These are phyloP conservation scores for Linurgus olivaceus DNA, from an alignment of 2,797 vertebrate species.

Conservation along the genomic window DNA sequence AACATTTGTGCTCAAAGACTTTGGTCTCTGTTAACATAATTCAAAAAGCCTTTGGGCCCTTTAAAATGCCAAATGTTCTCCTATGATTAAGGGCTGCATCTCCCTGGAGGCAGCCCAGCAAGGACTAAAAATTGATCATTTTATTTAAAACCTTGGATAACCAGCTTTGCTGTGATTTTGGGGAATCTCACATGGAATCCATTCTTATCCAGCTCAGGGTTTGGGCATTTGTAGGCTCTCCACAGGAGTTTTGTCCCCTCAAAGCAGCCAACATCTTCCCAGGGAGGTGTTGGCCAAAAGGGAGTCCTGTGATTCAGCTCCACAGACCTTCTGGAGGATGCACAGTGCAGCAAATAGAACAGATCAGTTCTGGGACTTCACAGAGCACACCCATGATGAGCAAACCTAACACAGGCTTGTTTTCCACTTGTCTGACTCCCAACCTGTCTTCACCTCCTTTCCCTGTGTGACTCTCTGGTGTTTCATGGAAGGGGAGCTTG, in stretches of 20 bases:
- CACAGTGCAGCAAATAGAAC: fast-evolving
- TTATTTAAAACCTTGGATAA: background rate
- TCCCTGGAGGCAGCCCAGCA: background rate
- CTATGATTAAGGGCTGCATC: background rate
- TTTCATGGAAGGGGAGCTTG: background rate
- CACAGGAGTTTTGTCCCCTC: background rate
- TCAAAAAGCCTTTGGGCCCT: background rate
- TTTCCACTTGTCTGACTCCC: background rate
- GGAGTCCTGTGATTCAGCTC: background rate
- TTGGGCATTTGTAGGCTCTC: background rate
- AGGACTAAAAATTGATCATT: background rate
- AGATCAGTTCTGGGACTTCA: background rate
- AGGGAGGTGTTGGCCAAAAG: background rate
- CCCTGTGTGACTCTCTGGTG: background rate
- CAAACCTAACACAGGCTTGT: background rate
- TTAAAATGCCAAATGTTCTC: conserved; percentile 2
- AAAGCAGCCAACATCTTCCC: background rate
- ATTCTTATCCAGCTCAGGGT: background rate
- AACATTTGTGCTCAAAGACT: background rate
- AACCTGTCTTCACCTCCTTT: background rate
- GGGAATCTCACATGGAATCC: background rate
- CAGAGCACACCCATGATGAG: background rate
- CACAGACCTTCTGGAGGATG: background rate
- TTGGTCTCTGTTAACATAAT: background rate
- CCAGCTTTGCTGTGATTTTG: background rate